Evolutionary conservation across 2,113 vertebrate species (phyloP), one percentile per base, ranked within the genome.

Genomic region (Blennius ocellaris): DNA sequence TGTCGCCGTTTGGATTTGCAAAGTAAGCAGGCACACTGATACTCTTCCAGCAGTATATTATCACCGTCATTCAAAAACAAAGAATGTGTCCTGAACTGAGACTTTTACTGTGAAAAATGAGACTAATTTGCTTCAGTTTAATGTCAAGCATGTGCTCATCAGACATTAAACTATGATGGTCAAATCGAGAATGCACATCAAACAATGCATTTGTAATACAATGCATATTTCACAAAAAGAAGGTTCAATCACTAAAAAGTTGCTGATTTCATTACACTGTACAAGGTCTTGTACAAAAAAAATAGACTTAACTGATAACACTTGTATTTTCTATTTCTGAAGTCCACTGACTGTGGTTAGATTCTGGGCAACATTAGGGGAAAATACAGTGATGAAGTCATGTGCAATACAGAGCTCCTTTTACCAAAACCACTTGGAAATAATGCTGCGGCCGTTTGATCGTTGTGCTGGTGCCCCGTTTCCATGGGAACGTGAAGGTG

Each of bases 401-500:
- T 68, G 52, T 66, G 79, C 70, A 71, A 79, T 52, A 71, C 79
- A 82, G 73, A 66, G 64, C 53, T 61, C 16, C 44, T 76, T 80
- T 80, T 54, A 81, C 73, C 70, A 70, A 68, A 81, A 72, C 52
- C 81, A 73, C 68, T 86, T 74, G 38, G 57, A 86, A 77, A 78
- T 63, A 69, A 70, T 84, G 76, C 87, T 82, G 68, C 49, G 59
- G 78, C 86, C 63, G 78, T 83, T 83, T 73, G 76, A 89, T 83
- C 52, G 60, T 69, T 78, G 80, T 69, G 81, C 81, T 82, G 79
- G 56, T 57, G 62, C 56, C 62, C 62, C 70, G 91, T 91, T 85
- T 63, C 84, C 83, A 92, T 91, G 67, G 91, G 70, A 92, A 92
- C 84, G 53, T 30, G 54, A 85, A 88, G 79, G 88, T 81, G 87